A percentile compares a stretch with the other conserved stretches of the same genome.
phyloP scores from a whole-genome alignment of 2,797 vertebrate species.

The Gambusia yucatana region DNA sequence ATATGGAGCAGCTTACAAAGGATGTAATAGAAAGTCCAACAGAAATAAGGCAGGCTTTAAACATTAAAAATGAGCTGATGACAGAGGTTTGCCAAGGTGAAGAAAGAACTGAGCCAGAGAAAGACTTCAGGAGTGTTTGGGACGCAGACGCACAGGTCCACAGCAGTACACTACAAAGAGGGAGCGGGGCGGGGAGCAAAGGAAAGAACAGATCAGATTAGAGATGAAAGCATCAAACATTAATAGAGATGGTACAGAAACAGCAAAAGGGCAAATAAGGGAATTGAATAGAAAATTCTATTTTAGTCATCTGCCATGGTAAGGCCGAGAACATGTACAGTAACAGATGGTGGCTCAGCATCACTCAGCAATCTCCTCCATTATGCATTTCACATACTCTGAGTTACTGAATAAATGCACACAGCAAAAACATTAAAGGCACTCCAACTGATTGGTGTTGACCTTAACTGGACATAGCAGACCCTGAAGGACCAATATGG shows the following conservation, averaged over 20 bases:
- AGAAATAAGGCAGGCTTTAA: constrained; percentile 28
- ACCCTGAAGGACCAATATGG: constrained; percentile 33
- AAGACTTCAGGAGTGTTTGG: constrained; percentile 87
- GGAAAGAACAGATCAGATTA: constrained; percentile 69
- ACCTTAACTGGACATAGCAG: constrained; percentile 50
- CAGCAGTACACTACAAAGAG: constrained; percentile 82
- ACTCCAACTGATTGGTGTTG: constrained; percentile 58
- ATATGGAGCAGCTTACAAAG: constrained; percentile 7
- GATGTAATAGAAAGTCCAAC: constrained; percentile 36
- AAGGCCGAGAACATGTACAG: not conserved
- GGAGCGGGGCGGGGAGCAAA: constrained; percentile 51
- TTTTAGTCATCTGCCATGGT: not conserved
- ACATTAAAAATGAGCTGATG: constrained; percentile 37
- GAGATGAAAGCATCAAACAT: constrained; percentile 19
- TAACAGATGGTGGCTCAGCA: constrained; percentile 2
- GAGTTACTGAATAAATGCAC: constrained; percentile 29
- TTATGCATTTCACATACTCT: constrained; percentile 35
- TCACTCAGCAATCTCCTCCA: constrained; percentile 19
- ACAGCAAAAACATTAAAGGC: constrained; percentile 28
- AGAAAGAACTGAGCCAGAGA: constrained; percentile 72
- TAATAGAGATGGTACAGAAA: constrained; percentile 39
- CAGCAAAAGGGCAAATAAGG: not conserved
- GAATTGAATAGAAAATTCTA: not conserved
- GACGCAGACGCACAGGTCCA: constrained; percentile 86
- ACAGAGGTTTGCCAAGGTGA: constrained; percentile 42